Conservation (phyloP, 2,113 vertebrate genomes). For the Phylloscopus trochilus region DNA sequence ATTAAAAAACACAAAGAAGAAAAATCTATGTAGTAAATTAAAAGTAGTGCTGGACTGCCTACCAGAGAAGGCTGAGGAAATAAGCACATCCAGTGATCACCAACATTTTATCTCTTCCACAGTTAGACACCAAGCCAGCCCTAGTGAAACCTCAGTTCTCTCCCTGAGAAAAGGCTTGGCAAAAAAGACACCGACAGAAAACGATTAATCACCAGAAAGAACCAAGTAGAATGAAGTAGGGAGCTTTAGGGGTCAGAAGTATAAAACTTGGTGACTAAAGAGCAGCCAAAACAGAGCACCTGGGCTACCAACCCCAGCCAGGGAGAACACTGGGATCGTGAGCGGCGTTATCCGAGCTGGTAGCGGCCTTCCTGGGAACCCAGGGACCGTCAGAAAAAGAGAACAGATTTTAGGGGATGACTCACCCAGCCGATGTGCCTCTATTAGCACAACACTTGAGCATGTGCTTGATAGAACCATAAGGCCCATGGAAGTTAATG, state of each 20-base stretch:
- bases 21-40: neutral
- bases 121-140: neutral
- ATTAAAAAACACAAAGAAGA: neutral
- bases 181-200: neutral
- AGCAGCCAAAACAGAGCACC: neutral
- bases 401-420: conserved; percentile 53
- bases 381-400: neutral
- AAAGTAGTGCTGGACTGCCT: neutral
- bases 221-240: neutral
- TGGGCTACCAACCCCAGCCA: neutral
- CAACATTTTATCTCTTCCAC: neutral
- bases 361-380: neutral
- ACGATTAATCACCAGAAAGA: neutral
- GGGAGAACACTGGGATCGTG: neutral
- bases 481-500: conserved; percentile 37
- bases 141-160: neutral
- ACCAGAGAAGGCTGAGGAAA: neutral
- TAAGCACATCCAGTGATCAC: neutral
- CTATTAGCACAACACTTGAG: conserved; percentile 53
- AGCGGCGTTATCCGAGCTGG: neutral
- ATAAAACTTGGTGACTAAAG: neutral
- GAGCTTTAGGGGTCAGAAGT: neutral
- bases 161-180: neutral
- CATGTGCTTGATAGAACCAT: conserved; percentile 32
- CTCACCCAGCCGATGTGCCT: conserved; percentile 28